Evolutionary conservation across 2,888 invertebrate genomes (phyloP).

Genomic region (Papilio protenor): DNA sequence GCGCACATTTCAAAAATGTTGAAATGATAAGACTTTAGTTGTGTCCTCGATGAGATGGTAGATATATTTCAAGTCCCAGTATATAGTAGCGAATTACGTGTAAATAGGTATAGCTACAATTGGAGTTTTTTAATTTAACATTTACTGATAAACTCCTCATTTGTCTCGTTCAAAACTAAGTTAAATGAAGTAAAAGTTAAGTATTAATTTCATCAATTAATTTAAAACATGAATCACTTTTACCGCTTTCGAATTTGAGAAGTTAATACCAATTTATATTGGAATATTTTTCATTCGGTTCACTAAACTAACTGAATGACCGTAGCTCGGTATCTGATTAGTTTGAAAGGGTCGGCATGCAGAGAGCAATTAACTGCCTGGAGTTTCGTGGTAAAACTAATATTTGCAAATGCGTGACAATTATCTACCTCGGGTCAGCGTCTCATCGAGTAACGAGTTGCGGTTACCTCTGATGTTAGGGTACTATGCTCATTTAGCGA

Average conservation of each 20-base stretch:
- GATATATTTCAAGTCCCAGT: neutral
- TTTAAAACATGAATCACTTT: slow-evolving; percentile 9
- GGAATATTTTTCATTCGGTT: slow-evolving; percentile 4
- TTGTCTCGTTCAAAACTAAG: neutral
- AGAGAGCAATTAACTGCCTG: slow-evolving; percentile 30
- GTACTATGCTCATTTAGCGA: neutral
- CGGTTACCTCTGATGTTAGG: slow-evolving; percentile 18
- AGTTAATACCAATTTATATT: neutral
- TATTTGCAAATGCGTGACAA: slow-evolving; percentile 41
- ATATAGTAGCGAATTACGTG: too few relatives aligned
- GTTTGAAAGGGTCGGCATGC: slow-evolving; percentile 24
- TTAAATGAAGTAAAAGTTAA: neutral
- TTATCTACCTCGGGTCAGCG: slow-evolving; percentile 30
- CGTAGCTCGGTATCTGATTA: slow-evolving; percentile 29
- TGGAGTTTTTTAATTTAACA: neutral
- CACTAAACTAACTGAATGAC: slow-evolving; percentile 5
- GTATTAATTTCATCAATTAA: neutral
- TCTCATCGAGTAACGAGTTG: slow-evolving; percentile 21
- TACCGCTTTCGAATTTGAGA: neutral
- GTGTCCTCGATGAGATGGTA: neutral
- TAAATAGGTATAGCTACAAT: too few relatives aligned
- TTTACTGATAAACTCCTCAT: neutral
- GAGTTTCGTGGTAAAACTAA: slow-evolving; percentile 32
- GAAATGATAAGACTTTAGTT: neutral
- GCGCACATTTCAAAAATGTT: neutral